These are phyloP conservation scores for Sinhomidia bicolor DNA, from an alignment of 2,888 invertebrate genomes.

Conservation along the genomic window DNA sequence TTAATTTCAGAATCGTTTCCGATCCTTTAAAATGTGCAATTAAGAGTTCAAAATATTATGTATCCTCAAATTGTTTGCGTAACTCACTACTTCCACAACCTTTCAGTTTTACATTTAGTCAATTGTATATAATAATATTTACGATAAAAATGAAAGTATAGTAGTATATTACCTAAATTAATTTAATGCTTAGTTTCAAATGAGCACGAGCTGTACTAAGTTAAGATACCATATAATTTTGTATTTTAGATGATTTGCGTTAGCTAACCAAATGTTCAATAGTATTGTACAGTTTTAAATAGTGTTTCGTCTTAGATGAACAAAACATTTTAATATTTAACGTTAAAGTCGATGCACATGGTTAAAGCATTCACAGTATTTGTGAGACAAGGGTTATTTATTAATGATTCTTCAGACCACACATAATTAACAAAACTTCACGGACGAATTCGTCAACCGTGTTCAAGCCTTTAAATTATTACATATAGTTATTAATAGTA, in stretches of 20 bases:
- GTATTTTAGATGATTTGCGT: background rate
- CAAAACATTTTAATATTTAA: background rate
- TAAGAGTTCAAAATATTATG: constrained; percentile 62
- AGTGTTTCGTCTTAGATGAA: background rate
- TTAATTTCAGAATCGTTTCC: background rate
- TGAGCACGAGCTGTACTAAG: constrained; percentile 61
- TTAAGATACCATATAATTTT: background rate
- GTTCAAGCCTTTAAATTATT: constrained; percentile 46
- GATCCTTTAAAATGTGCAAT: constrained; percentile 63
- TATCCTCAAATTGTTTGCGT: constrained; percentile 12
- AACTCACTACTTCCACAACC: constrained; percentile 49
- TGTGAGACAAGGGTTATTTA: background rate
- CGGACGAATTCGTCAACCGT: constrained; percentile 36
- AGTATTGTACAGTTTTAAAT: background rate
- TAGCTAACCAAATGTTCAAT: background rate
- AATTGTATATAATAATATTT: constrained; percentile 9
- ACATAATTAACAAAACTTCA: background rate
- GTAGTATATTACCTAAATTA: no score
- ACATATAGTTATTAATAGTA: constrained; percentile 7
- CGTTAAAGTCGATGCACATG: no score
- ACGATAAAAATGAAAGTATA: background rate
- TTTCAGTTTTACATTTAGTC: constrained; percentile 61
- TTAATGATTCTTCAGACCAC: background rate
- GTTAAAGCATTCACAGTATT: background rate
- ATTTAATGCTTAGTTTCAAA: constrained; percentile 31